Conservation (phyloP, 2,797 vertebrate genomes). For the Rhabdophis nuchalis region DNA sequence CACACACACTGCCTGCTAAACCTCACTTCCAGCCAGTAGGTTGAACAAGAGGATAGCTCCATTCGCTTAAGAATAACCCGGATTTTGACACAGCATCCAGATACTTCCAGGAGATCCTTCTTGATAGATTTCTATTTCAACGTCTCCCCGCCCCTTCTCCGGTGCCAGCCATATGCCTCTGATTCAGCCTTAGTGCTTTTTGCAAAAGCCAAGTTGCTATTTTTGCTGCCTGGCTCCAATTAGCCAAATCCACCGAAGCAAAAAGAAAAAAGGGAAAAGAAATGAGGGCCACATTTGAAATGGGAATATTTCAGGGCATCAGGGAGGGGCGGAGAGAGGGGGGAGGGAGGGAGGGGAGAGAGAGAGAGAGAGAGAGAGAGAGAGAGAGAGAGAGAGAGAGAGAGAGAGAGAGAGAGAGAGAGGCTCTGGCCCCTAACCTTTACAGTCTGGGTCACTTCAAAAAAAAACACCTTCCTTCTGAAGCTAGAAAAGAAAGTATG, state of each 20-base stretch:
- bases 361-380: neutral
- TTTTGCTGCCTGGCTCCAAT: conserved; percentile 59
- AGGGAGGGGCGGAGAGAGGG: neutral
- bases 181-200: conserved; percentile 50
- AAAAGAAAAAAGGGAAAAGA: neutral
- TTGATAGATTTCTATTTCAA: conserved; percentile 39
- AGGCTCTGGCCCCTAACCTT: neutral
- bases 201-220: conserved; percentile 48
- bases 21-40: neutral
- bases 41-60: neutral
- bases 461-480: neutral
- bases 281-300: conserved; percentile 13
- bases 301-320: neutral
- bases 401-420: too few relatives aligned
- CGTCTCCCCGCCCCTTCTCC: conserved; percentile 13
- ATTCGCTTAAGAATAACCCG: neutral
- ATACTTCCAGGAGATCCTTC: conserved; percentile 25
- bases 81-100: neutral
- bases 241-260: conserved; percentile 48
- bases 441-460: neutral
- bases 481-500: too few relatives aligned
- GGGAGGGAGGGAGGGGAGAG: too few relatives aligned
- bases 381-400: neutral
- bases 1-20: neutral
- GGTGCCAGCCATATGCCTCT: conserved; percentile 50